These are phyloP conservation scores for Cosmopolites sordidus DNA, from an alignment of 2,888 invertebrate genomes.

Conservation along the genomic window DNA sequence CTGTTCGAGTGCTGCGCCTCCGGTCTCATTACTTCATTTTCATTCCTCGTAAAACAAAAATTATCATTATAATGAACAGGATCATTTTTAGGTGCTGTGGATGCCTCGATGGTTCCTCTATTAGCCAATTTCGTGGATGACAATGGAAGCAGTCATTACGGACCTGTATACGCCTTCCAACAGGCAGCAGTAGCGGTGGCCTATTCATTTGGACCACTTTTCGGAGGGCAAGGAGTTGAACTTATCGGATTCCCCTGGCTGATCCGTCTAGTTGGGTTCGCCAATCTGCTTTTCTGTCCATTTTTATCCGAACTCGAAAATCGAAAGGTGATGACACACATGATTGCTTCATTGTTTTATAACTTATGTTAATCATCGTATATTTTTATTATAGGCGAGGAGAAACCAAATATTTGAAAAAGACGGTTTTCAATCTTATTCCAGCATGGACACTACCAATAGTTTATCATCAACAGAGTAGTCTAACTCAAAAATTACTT, in stretches of 20 bases:
- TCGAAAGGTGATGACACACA: background rate
- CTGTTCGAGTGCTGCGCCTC: no score
- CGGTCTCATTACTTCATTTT: no score
- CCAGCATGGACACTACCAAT: no score
- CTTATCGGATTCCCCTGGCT: conserved; percentile 70
- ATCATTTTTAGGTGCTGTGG: conserved; percentile 60
- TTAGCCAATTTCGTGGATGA: conserved; percentile 68
- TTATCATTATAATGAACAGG: no score
- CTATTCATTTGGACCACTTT: conserved; percentile 72
- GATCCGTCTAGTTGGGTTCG: conserved; percentile 65
- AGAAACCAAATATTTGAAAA: no score
- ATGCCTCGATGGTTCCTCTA: conserved; percentile 75
- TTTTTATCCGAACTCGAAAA: conserved; percentile 53
- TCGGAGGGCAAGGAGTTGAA: conserved; percentile 68
- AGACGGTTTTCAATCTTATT: no score
- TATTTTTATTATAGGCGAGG: no score
- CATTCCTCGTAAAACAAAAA: no score
- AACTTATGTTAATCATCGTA: no score
- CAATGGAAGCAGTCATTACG: conserved; percentile 61
- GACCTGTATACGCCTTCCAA: conserved; percentile 77
- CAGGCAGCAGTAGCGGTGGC: conserved; percentile 79
- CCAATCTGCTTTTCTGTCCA: conserved; percentile 67
- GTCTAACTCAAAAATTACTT: no score
- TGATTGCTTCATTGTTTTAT: no score
- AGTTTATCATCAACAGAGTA: no score